A percentile compares a stretch with the other conserved stretches of the same genome.
Conservation (phyloP, 2,113 vertebrate genomes). For the Aphelocoma coerulescens region DNA sequence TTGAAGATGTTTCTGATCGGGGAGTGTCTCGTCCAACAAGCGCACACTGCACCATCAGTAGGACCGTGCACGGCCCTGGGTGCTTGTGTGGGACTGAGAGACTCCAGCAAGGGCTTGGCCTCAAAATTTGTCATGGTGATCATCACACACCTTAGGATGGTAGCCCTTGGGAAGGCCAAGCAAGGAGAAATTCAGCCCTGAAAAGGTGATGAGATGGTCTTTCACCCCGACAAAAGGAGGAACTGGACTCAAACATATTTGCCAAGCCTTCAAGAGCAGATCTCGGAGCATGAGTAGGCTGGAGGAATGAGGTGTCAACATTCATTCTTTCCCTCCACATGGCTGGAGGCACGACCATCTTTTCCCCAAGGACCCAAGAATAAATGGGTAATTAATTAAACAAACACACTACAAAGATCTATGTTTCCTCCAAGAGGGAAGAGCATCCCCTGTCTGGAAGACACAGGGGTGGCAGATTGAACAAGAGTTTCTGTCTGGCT, state of each 20-base stretch:
- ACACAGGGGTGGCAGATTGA: background rate
- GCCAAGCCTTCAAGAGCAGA: background rate
- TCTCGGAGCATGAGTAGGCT: background rate
- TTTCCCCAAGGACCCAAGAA: background rate
- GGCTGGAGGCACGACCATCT: background rate
- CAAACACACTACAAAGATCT: background rate
- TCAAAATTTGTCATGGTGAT: background rate
- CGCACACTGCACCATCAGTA: fast-evolving
- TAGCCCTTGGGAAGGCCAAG: background rate
- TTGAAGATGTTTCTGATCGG: background rate
- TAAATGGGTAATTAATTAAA: background rate
- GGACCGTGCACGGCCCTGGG: fast-evolving
- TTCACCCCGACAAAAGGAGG: background rate
- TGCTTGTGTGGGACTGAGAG: fast-evolving
- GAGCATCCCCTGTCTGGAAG: background rate
- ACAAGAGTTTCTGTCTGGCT: background rate
- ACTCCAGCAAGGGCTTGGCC: background rate
- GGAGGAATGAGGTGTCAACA: background rate
- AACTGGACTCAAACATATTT: background rate
- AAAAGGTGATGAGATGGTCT: background rate
- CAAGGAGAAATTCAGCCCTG: background rate
- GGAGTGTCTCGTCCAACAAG: background rate
- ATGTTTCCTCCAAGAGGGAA: background rate
- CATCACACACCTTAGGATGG: background rate
- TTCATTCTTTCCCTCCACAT: background rate